Evolutionary conservation across 2,888 invertebrate genomes (phyloP).

Genomic region (Nymphalis urticae): DNA sequence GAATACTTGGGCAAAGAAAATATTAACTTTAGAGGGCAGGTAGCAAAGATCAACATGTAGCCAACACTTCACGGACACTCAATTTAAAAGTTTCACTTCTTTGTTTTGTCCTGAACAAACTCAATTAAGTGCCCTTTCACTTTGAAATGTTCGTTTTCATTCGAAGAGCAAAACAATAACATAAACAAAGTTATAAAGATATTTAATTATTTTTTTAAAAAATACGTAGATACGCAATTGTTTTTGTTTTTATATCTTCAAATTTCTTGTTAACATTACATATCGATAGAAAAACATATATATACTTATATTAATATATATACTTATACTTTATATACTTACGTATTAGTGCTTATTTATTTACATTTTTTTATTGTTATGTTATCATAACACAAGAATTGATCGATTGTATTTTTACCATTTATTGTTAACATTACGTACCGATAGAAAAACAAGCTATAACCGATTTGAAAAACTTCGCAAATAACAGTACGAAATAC

Average conservation of each 20-base stretch:
- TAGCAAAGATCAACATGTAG: conserved; percentile 79
- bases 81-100: conserved; percentile 79
- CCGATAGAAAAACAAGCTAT: conserved; percentile 60
- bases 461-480: conserved; percentile 62
- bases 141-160: conserved; percentile 69
- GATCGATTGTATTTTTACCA: not conserved
- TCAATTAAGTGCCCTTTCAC: conserved; percentile 78
- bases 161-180: conserved; percentile 9
- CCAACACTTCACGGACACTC: conserved; percentile 79
- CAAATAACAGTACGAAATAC: conserved; percentile 57
- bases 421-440: conserved; percentile 28
- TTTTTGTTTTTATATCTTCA: too few species aligned
- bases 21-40: conserved; percentile 66
- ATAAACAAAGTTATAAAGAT: conserved; percentile 1
- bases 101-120: conserved; percentile 82
- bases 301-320: too few species aligned
- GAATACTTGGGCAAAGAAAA: conserved; percentile 59
- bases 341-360: not conserved
- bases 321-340: too few species aligned
- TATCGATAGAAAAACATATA: not conserved
- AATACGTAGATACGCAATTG: too few species aligned
- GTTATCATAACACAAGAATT: not conserved
- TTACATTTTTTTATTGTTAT: not conserved
- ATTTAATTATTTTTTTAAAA: too few species aligned
- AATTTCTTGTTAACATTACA: not conserved